Evolutionary conservation across 2,888 invertebrate species (phyloP), one percentile per base, ranked within the genome.

Genomic region (Lamproptera curius): DNA sequence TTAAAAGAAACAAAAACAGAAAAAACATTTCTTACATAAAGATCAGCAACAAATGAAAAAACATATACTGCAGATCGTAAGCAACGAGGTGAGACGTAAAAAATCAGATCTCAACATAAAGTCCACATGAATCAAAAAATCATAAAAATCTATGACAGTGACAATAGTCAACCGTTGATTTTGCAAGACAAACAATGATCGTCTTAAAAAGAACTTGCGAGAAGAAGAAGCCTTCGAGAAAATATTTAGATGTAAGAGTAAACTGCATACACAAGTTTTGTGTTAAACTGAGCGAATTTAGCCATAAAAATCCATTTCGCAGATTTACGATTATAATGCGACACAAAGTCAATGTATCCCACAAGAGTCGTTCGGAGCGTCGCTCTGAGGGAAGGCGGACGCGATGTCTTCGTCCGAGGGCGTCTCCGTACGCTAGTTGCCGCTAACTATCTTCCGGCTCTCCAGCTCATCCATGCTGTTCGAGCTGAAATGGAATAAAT

Each of bases 401-500:
- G 17, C 39, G 39, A 11, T 43, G 17, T 14, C 36, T 50, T 42
- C 47, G 42, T 38, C 41, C 47, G 46, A 47, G 50, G 43, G 34
- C 37, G 42, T 28, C 39, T 61, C 70, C 68, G 62, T 52, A 9
- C 62, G 76, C 73, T 85, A 88, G 80, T 88, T 88, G 58, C 88
- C 88, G 55, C 85, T 87, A 50, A 83, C 88, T 54, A 88, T 84
- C 70, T 88, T 88, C 52, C 88, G 88, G 55, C 73, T 83, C 63
- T 88, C 88, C 56, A 88, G 55, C 58, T 88, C 88, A 52, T 88
- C 88, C 79, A 88, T 88, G 61, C 77, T 88, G 67, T 79, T 85
- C 8, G 88, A 84, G 62, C 88, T 88, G 67, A 9, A 64, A 67
- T 61, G 55, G n/a, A n/a, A n/a, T n/a, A n/a, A n/a, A n/a, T n/a